Evolutionary conservation across 2,113 vertebrate species (phyloP).

Genomic region (Hystrix cristata): DNA sequence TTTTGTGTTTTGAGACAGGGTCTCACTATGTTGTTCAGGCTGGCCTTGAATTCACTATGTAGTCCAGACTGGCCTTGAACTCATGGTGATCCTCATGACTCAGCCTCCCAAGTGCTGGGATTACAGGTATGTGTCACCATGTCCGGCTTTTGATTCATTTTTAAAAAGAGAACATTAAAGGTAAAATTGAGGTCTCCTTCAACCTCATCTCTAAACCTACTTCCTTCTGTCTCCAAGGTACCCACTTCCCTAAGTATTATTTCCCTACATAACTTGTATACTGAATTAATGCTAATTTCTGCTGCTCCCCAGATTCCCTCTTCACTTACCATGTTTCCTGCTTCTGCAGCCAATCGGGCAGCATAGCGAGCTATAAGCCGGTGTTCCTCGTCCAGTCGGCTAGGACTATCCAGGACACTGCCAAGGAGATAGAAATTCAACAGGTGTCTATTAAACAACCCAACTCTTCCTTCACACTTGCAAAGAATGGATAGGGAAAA

Average conservation of each 20-base stretch:
- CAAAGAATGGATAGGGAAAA: neutral
- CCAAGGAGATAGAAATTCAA: slow-evolving; percentile 70
- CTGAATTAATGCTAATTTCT: neutral
- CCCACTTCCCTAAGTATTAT: neutral
- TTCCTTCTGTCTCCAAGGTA: neutral
- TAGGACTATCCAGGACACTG: slow-evolving; percentile 96
- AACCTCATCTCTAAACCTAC: neutral
- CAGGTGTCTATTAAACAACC: slow-evolving; percentile 42
- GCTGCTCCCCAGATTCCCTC: neutral
- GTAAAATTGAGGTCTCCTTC: neutral
- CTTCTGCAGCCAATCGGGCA: slow-evolving; percentile 95
- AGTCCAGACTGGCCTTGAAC: too few species aligned
- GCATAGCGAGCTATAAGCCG: slow-evolving; percentile 97
- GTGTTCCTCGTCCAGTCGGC: slow-evolving; percentile 96
- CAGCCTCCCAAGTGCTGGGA: too few species aligned
- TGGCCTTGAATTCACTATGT: too few species aligned
- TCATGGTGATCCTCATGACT: too few species aligned
- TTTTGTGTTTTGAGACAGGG: too few species aligned
- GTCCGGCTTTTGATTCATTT: too few species aligned
- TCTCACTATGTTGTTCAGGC: too few species aligned
- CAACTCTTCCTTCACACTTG: neutral
- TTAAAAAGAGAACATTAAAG: neutral
- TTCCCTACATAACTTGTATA: neutral
- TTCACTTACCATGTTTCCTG: slow-evolving; percentile 93
- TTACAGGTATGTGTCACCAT: too few species aligned